Evolutionary conservation across 2,113 vertebrate species (phyloP), one percentile per base, ranked within the genome.

Genomic region (Lanius ludovicianus): DNA sequence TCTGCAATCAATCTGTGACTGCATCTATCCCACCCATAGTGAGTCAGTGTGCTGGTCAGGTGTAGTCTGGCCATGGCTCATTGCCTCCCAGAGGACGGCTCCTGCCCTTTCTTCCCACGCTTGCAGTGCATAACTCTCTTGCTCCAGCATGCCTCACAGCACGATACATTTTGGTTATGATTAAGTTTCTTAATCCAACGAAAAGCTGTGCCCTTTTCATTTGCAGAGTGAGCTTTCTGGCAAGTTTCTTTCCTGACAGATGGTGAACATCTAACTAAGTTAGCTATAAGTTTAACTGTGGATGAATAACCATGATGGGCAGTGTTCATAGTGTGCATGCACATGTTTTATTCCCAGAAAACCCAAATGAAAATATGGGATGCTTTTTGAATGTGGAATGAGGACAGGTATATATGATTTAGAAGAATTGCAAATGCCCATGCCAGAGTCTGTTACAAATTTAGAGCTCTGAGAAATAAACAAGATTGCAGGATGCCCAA

Each of bases 1-100:
- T 28, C 75, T 50, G 44, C 69, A 74, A 15, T 25, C 2, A 0
- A 0, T 6, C 16, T 11, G 22, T 7, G 2, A 2, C 67, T 46
- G 82, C 22, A 2, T 8, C 18, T 31, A 21, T 50, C 8, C 56
- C 42, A 42, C 11, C 10, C 3, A 1, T 0, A 4, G 52, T 2
- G 25, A 70, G 47, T 28, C 77, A 30, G 6, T 3, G 44, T 39
- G 59, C 76, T 6, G 5, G 8, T 5, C 2, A 3, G 39, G 41
- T 30, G 35, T 8, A 69, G 69, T 1, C 19, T 53, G 50, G 41
- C 50, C 42, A 41, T 0, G 55, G 37, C 24, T 84, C 46, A 35
- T 8, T 67, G 64, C 60, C 82, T 73, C 39, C 17, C n/a, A 14
- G 33, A 62, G 39, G 28, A 9, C n/a, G 57, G 21, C 5, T 71